These are phyloP conservation scores for Bilobella aurantiaca DNA, from an alignment of 1,140 invertebrate genomes.

Conservation along the genomic window DNA sequence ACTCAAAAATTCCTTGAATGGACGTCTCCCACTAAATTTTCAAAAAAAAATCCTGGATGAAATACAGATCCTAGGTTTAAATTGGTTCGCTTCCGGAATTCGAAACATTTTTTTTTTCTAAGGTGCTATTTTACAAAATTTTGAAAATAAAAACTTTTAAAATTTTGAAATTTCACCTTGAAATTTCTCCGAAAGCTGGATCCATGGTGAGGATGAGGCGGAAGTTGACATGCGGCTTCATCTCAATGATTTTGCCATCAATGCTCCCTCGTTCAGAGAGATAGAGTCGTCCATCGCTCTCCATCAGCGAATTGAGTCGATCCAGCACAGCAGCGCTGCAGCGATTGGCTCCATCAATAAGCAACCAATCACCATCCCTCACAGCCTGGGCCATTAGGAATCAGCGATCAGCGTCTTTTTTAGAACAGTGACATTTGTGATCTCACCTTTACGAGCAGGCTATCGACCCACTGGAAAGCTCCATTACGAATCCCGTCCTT, in stretches of 20 bases:
- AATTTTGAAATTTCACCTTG: slow-evolving; percentile 46
- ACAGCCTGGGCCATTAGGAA: slow-evolving; percentile 48
- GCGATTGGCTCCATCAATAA: slow-evolving; percentile 94
- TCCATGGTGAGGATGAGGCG: slow-evolving; percentile 91
- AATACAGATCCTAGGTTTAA: too few species aligned
- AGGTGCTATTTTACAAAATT: too few species aligned
- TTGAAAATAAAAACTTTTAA: slow-evolving; percentile 5
- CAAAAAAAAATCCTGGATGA: too few species aligned
- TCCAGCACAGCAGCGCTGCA: slow-evolving; percentile 94
- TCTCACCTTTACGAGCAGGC: slow-evolving; percentile 68
- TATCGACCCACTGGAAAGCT: slow-evolving; percentile 97
- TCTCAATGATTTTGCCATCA: slow-evolving; percentile 57
- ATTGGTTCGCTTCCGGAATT: too few species aligned
- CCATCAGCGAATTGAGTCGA: slow-evolving; percentile 85
- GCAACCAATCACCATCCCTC: slow-evolving; percentile 73
- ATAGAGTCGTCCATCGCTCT: slow-evolving; percentile 77
- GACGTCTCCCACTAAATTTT: too few species aligned
- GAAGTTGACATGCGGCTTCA: slow-evolving; percentile 82
- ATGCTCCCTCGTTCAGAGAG: slow-evolving; percentile 80
- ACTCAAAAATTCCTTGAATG: too few species aligned
- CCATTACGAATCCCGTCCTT: slow-evolving; percentile 51
- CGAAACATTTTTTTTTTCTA: too few species aligned
- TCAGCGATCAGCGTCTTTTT: neutral
- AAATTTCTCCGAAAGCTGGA: slow-evolving; percentile 88
- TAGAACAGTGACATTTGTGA: neutral